Base-by-base conservation (phyloP, 2,888 invertebrate species). In the Palloptera scutellata region DNA sequence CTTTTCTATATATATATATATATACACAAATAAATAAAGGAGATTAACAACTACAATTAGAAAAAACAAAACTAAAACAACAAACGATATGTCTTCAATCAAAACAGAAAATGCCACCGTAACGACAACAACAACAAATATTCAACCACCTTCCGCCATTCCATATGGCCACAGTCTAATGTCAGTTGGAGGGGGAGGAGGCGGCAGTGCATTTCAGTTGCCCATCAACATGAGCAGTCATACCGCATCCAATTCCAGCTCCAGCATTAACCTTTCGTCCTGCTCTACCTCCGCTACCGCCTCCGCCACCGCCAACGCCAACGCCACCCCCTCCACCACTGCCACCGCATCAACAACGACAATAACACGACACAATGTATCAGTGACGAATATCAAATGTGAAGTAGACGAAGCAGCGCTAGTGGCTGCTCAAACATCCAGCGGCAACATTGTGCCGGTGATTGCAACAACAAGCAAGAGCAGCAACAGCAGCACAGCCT, bases 301-400 rank as follows among this genome's bases (percentile, higher is more conserved):
- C 10, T 64, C 74, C n/a, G n/a, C n/a, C n/a, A 57, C 68, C 12
- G 40, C 70, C n/a, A 51, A 67, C n/a, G 68, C 43, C 15, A 51
- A 6, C 43, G 41, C 61, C 42, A 53, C 65, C 11, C n/a, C n/a
- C 61, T 52, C 30, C 40, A 48, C 51, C 52, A 53, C 59, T 8
- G n/a, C 55, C 52, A 64, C 59, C 20, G 71, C 15, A 12, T 64
- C 74, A 12, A 72, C 76, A 15, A 70, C 78, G n/a, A 74, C 77
- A 41, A 78, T 76, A 17, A 76, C 73, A 20, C 77, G 79, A 20
- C 78, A 83, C 72, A 84, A 93, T 87, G 91, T 93, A 68, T 92
- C 93, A 69, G 92, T 93, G 79, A 93, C 93, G 75, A 91, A 92
- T 75, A 93, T 93, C 86, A 92, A 92, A 76, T 85, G 86, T 70